Conservation (phyloP, 1,140 invertebrate species). For the Diabrotica undecimpunctata region DNA sequence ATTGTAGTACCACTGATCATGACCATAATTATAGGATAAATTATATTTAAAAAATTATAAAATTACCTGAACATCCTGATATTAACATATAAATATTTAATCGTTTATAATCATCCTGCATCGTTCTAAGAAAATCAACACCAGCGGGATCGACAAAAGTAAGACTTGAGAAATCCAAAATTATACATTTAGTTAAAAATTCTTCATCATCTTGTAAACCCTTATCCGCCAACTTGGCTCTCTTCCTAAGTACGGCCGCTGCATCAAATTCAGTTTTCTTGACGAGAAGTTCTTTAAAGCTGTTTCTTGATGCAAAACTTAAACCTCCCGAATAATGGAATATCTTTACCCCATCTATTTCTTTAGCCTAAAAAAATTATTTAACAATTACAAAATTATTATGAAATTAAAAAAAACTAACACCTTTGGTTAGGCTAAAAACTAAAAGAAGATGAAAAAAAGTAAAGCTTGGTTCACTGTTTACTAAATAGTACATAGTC, state of each 20-base stretch:
- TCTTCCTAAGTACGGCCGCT: constrained; percentile 41
- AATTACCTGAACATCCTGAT: constrained; percentile 58
- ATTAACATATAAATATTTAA: constrained; percentile 58
- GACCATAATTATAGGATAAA: no score
- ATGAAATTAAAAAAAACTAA: no score
- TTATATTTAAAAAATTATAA: no score
- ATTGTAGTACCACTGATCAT: no score
- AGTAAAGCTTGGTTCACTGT: no score
- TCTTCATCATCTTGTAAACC: constrained; percentile 29
- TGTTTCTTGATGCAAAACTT: constrained; percentile 69
- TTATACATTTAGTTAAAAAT: constrained; percentile 38
- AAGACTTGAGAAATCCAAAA: constrained; percentile 66
- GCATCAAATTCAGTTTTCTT: constrained; percentile 53
- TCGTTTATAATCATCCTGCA: constrained; percentile 56
- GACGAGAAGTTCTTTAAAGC: constrained; percentile 60
- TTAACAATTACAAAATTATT: no score
- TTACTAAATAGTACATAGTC: no score
- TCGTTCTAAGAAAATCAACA: constrained; percentile 54
- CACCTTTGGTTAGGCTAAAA: no score
- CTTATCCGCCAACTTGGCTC: constrained; percentile 46
- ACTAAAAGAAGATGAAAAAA: no score
- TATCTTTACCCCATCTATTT: constrained; percentile 68
- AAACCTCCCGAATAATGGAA: constrained; percentile 73
- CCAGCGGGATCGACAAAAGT: constrained; percentile 68
- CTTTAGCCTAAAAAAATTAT: constrained; percentile 55